phyloP scores from a whole-genome alignment of 2,797 vertebrate genomes.

The Tokudaia tokunoshimensis region DNA sequence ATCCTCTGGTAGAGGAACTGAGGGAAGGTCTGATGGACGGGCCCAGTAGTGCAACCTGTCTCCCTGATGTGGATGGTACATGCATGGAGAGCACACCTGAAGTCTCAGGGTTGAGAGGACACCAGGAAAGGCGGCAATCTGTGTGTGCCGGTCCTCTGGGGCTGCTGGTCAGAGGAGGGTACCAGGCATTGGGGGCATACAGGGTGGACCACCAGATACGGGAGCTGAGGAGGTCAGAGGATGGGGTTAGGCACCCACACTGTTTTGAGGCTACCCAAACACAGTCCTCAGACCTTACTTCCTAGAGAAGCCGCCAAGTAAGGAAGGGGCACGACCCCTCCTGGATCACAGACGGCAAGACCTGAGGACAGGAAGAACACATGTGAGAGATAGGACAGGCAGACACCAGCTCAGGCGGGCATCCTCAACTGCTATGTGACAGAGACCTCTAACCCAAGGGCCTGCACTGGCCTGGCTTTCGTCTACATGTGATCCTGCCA shows the following conservation, averaged over 20 bases:
- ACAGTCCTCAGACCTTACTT: fast-evolving
- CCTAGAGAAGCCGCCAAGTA: not conserved
- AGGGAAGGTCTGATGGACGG: not conserved
- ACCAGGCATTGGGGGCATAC: not conserved
- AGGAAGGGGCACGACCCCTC: not conserved
- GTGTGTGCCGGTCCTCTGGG: not conserved
- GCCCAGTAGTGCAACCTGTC: too few relatives aligned
- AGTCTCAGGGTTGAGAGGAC: not conserved
- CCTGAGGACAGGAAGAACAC: not conserved
- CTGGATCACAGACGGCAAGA: not conserved
- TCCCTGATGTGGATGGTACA: fast-evolving
- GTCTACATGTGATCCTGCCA: not conserved
- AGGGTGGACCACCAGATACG: not conserved
- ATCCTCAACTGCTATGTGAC: too few relatives aligned
- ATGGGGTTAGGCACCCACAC: not conserved
- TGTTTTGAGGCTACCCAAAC: not conserved
- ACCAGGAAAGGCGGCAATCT: not conserved
- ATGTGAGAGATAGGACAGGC: not conserved
- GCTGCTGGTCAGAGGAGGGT: not conserved
- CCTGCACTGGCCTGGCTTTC: not conserved
- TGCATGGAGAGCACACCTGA: fast-evolving
- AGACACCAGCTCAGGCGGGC: not conserved
- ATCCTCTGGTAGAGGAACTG: not conserved
- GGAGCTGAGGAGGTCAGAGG: not conserved
- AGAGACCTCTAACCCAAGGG: fast-evolving